Evolutionary conservation across 2,797 vertebrate species (phyloP).

Genomic region (Chelon auratus): DNA sequence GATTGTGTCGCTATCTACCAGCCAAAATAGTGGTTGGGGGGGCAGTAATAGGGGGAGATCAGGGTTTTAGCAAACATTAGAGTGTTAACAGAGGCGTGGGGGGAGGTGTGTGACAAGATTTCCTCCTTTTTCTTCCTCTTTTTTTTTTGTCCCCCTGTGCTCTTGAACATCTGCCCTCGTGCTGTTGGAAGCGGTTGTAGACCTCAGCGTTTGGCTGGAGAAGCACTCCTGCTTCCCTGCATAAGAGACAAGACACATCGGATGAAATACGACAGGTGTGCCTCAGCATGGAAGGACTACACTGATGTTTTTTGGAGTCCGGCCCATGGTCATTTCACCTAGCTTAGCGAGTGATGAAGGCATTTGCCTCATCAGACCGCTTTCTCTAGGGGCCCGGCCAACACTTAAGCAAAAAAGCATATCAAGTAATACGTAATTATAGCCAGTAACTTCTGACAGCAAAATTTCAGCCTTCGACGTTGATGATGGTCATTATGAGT

Average conservation of each 20-base stretch:
- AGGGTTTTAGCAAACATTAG: constrained; percentile 65
- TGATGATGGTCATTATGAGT: constrained; percentile 4
- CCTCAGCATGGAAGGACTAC: constrained; percentile 1
- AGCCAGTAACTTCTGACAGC: background rate
- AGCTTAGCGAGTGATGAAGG: constrained; percentile 4
- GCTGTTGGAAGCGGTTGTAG: constrained; percentile 65
- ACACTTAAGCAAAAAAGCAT: constrained; percentile 7
- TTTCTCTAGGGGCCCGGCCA: background rate
- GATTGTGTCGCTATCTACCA: constrained; percentile 85
- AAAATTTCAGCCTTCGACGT: background rate
- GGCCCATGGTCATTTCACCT: background rate
- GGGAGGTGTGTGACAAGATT: constrained; percentile 56
- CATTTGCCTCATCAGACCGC: background rate
- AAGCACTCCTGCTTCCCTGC: constrained; percentile 93
- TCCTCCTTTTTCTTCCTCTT: constrained; percentile 61
- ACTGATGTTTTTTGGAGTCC: background rate
- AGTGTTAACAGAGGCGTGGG: constrained; percentile 78
- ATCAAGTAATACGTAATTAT: background rate
- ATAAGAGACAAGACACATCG: constrained; percentile 57
- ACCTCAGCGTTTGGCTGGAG: constrained; percentile 94
- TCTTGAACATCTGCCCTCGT: constrained; percentile 64
- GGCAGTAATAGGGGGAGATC: constrained; percentile 3
- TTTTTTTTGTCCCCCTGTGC: constrained; percentile 44
- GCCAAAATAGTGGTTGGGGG: constrained; percentile 41
- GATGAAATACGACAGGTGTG: constrained; percentile 13